These are phyloP conservation scores for Peromyscus attwateri DNA, from an alignment of 2,797 vertebrate genomes.

Conservation along the genomic window DNA sequence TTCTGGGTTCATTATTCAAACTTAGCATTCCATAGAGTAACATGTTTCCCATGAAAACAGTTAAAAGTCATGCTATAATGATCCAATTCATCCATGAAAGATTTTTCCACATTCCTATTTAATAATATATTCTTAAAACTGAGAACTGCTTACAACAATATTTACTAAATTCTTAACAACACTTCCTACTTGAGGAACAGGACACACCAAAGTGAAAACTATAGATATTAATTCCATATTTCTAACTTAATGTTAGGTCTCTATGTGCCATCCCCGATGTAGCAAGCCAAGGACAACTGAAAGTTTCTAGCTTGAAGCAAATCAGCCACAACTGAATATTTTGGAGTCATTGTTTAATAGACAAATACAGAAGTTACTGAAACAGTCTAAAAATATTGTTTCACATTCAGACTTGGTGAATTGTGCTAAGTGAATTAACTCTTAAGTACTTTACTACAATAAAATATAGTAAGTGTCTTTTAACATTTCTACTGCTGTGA, in stretches of 20 bases:
- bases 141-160: constrained; percentile 10
- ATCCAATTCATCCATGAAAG: constrained; percentile 3
- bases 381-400: not conserved
- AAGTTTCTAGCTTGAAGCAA: not conserved
- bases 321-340: not conserved
- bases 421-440: not conserved
- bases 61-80: not conserved
- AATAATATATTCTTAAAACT: not conserved
- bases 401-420: not conserved
- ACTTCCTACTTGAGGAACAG: not conserved
- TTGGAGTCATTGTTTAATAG: not conserved
- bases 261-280: not conserved
- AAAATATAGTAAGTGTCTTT: not conserved
- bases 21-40: not conserved
- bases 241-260: not conserved
- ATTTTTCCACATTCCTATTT: not conserved
- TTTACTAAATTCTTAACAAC: not conserved
- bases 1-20: not conserved
- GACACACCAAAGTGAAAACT: not conserved
- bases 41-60: not conserved
- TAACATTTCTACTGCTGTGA: not conserved
- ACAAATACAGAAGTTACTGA: constrained; percentile 2
- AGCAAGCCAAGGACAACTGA: constrained; percentile 9
- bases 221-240: not conserved
- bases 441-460: not conserved